Conservation (phyloP, 2,888 invertebrate genomes). For the Tetanocera ferruginea region DNA sequence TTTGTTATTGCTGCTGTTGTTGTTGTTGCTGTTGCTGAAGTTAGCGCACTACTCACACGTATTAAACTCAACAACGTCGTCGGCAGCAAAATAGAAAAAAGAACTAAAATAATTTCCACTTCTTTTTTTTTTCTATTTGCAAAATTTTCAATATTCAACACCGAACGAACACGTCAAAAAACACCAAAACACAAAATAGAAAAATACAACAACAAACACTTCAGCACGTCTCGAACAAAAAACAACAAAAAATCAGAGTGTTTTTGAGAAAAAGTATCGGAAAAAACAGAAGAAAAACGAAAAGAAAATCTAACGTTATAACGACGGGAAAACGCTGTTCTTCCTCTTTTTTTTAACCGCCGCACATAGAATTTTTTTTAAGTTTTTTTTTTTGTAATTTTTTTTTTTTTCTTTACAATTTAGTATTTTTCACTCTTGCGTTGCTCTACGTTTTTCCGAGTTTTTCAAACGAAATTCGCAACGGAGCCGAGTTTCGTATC, state of each 20-base stretch:
- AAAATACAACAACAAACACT: neutral
- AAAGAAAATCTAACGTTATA: constrained; percentile 8
- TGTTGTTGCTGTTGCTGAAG: constrained; percentile 10
- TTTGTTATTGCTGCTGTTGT: neutral
- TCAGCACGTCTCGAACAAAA: neutral
- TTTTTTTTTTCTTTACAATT: constrained; percentile 22
- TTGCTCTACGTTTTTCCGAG: constrained; percentile 18
- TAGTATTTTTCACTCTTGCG: neutral
- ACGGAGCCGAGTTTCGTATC: constrained; percentile 26
- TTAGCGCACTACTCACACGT: constrained; percentile 29
- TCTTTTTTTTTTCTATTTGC: constrained; percentile 3
- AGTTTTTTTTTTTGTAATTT: neutral
- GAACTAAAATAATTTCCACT: neutral
- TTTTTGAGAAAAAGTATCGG: neutral
- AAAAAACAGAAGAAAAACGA: neutral
- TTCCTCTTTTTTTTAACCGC: constrained; percentile 25
- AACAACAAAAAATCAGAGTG: neutral
- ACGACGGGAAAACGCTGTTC: constrained; percentile 27
- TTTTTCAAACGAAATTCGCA: constrained; percentile 10
- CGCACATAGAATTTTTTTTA: constrained; percentile 5
- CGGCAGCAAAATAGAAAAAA: neutral
- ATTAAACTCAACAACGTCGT: constrained; percentile 12
- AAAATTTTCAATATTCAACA: constrained; percentile 27
- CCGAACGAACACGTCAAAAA: constrained; percentile 1
- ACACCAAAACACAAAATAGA: constrained; percentile 11